Conservation (phyloP, 2,113 vertebrate genomes). For the Charadrius vociferus region DNA sequence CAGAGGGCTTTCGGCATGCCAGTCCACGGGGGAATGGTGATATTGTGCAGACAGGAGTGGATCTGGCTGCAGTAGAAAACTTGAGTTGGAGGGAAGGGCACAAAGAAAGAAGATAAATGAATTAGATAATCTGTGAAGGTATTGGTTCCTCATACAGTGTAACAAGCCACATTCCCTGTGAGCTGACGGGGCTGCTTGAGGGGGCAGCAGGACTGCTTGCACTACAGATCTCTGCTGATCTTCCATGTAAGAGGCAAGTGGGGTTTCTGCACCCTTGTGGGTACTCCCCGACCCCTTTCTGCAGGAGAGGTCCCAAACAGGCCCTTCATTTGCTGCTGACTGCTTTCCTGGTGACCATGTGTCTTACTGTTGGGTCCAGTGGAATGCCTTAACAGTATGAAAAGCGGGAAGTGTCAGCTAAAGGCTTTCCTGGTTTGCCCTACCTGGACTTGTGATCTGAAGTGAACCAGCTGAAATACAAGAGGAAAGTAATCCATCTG, state of each 20-base stretch:
- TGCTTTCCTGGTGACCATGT: not conserved
- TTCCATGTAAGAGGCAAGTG: not conserved
- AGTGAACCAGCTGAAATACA: not conserved
- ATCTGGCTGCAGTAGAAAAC: not conserved
- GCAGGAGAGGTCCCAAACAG: not conserved
- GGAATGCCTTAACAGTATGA: not conserved
- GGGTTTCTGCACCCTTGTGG: not conserved
- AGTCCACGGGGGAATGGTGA: not conserved
- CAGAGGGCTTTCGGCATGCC: not conserved
- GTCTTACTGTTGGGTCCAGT: not conserved
- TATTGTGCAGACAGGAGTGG: not conserved
- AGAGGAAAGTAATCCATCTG: not conserved
- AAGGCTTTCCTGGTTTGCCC: not conserved
- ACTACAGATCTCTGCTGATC: not conserved
- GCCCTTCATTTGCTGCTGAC: not conserved
- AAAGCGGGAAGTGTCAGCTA: not conserved
- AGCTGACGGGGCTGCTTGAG: not conserved
- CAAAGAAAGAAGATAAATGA: not conserved
- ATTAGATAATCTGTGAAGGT: not conserved
- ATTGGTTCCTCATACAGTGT: not conserved
- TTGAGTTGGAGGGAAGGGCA: not conserved
- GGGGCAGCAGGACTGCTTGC: not conserved
- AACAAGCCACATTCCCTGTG: not conserved
- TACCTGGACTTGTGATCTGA: not conserved
- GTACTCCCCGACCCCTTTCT: not conserved